A percentile compares a stretch with the other conserved stretches of the same genome.
phyloP scores from a whole-genome alignment of 2,113 vertebrate genomes.

The Anhinga anhinga region DNA sequence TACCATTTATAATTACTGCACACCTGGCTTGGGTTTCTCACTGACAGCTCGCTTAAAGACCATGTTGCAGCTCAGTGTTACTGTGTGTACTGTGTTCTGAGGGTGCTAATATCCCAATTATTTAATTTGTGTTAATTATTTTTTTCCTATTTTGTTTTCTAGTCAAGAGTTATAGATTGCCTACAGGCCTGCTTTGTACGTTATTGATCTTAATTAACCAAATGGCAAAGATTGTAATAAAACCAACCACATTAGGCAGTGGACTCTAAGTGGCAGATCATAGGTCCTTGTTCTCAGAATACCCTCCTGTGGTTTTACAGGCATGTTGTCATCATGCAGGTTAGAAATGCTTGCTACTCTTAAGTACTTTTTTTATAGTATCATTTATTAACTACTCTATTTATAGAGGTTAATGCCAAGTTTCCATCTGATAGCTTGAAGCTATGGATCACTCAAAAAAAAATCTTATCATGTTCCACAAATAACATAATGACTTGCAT shows the following conservation, averaged over 20 bases:
- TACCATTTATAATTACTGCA: background rate
- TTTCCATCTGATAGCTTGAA: background rate
- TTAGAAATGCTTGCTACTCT: background rate
- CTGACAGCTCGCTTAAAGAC: background rate
- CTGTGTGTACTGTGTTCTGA: background rate
- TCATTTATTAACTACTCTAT: background rate
- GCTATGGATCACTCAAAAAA: background rate
- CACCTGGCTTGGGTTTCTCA: background rate
- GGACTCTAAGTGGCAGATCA: background rate
- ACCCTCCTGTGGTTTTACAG: background rate
- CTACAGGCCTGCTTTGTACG: background rate
- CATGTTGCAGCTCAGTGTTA: background rate
- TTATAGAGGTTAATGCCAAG: background rate
- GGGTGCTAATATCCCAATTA: background rate
- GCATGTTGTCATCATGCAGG: background rate
- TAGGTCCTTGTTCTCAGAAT: background rate
- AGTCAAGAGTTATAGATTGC: background rate
- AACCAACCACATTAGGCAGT: background rate
- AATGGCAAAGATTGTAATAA: background rate
- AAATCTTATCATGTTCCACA: constrained; percentile 30
- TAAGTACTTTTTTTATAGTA: background rate
- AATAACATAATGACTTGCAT: background rate
- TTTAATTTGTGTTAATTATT: background rate
- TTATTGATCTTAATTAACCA: background rate
- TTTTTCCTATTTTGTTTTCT: background rate